These are phyloP conservation scores for Petrolisthes cinctipes DNA, from an alignment of 2,888 invertebrate species.

Conservation along the genomic window DNA sequence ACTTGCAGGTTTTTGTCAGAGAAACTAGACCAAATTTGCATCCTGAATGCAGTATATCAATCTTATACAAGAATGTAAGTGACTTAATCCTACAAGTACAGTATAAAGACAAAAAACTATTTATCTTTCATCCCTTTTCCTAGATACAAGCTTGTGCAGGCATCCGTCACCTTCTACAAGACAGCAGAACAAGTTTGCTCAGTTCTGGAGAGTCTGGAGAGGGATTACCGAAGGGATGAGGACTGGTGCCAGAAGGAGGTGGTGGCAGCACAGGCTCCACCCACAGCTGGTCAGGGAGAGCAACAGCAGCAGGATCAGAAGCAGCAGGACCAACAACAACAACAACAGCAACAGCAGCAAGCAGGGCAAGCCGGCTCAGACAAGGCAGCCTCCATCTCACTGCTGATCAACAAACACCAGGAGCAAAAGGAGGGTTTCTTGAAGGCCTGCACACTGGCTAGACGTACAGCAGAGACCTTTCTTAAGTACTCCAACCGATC, in stretches of 20 bases:
- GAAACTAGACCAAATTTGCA: no score
- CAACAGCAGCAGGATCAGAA: conserved; percentile 46
- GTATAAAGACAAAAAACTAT: not conserved
- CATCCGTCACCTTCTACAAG: conserved; percentile 96
- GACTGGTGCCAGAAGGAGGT: conserved; percentile 84
- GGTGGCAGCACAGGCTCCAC: conserved; percentile 65
- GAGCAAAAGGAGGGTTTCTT: conserved; percentile 98
- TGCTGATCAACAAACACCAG: conserved; percentile 93
- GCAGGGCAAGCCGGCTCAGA: conserved; percentile 45
- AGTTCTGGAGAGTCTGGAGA: conserved; percentile 92
- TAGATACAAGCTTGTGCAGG: conserved; percentile 91
- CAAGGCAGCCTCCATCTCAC: conserved; percentile 74
- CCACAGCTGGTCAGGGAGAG: conserved; percentile 39
- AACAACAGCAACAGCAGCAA: conserved; percentile 23
- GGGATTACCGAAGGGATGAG: conserved; percentile 94
- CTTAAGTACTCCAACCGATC: conserved; percentile 96
- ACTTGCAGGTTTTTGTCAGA: no score
- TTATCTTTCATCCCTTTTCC: not conserved
- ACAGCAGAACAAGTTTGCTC: conserved; percentile 84
- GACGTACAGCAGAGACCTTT: conserved; percentile 96
- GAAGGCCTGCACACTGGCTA: conserved; percentile 92
- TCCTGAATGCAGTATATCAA: no score
- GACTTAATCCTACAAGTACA: not conserved
- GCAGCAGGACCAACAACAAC: conserved; percentile 46
- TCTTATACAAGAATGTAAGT: not conserved